Base-by-base conservation (phyloP, 2,113 vertebrate species). In the Sinocyclocheilus rhinocerous region DNA sequence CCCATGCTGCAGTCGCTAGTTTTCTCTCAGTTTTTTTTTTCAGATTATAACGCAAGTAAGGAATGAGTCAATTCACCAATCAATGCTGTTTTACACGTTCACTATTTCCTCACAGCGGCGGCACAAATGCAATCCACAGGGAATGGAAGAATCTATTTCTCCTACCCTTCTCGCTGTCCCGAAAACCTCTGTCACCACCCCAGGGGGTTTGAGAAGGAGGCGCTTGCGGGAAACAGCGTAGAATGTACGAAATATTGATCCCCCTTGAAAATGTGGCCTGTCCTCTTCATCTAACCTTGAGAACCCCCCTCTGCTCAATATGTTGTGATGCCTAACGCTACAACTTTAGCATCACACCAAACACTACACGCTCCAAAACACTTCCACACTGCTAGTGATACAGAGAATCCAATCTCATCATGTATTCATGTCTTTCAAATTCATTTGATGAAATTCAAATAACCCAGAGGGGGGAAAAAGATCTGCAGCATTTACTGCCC, bases 401-500 rank as follows among this genome's bases (percentile, higher is more conserved):
- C 24, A 52, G 11, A 59, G 57, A 80, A 61, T 61, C 50, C 7
- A 36, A 55, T 84, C 48, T 20, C 70, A 52, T 39, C 11, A 33
- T 3, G 2, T 20, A 20, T 22, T 48, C 24, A 33, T 61, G 39
- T n/a, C 24, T 20, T 39, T 48, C 2, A 6, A 26, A 69, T 81
- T 48, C 12, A 1, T 39, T 33, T 61, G 33, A 83, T 16, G 33
- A 45, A 20, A 65, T 39, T 26, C 81, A 50, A 61, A 84, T n/a
- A 72, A 77, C 50, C 79, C 80, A 76, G 39, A 63, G 11, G 61
- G 8, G 50, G 78, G 55, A 59, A 76, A 77, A 45, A 80, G 55
- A 29, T 50, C 36, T 39, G 22, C 22, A 86, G 86, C 42, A 89
- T 88, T 50, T 83, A 89, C 75, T 65, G 24, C 85, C 76, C 65